Evolutionary conservation across 2,888 invertebrate species (phyloP), one percentile per base, ranked within the genome.

Genomic region (Rhagophthalmus giganteus): DNA sequence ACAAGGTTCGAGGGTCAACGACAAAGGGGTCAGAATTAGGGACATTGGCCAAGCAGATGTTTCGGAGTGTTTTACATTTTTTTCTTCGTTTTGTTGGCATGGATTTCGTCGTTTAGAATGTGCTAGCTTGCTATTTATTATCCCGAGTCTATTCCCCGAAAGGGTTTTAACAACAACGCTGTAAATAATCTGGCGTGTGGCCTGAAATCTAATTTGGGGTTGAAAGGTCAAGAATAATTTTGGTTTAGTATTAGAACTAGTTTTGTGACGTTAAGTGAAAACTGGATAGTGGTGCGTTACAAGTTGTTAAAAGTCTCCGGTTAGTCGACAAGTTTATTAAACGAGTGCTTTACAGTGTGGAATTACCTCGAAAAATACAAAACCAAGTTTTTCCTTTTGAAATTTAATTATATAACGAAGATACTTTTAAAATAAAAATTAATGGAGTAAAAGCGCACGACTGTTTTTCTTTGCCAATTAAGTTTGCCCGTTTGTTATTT

Each of bases 391-490:
- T 47, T 47, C 26, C 13, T n/a, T 13, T 4, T 13, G 13, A 38
- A 46, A 34, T 46, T 51, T 52, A 52, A 52, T 45, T 45, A 41
- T 40, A 33, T 34, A 40, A 33, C 45, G 45, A 20, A 46, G 51
- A 52, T 52, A 46, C 51, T 45, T 51, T 34, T 41, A 35, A 46
- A 48, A 55, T 55, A 50, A 51, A 55, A 57, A 57, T 52, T 59
- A 59, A 59, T 57, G 59, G 54, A 59, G 59, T 53, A 55, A 53
- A 53, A 57, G 58, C 46, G 40, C 56, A 42, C 55, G 55, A 52
- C 60, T 71, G 70, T 71, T 72, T 72, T 72, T 72, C 71, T 72
- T 72, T 67, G 65, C 70, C 73, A 73, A 73, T 73, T 73, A 72
- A 73, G 70, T 72, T 69, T 64, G 68, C 67, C 67, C 69, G 69